Percentiles rank a stretch among this genome's conserved stretches.
phyloP scores from a whole-genome alignment of 1,140 invertebrate species.

The Rhopalosiphum padi region DNA sequence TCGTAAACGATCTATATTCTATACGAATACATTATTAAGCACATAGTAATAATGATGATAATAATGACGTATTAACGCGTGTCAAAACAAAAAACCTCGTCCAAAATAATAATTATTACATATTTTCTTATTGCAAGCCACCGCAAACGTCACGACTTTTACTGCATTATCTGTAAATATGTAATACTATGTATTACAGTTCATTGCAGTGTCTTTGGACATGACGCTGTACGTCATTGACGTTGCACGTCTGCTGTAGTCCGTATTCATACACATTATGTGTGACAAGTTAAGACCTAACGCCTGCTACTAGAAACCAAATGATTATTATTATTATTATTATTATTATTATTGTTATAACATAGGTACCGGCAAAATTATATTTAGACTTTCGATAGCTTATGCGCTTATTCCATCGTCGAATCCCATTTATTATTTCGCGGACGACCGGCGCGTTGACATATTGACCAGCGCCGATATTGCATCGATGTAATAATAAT shows the following conservation, averaged over 20 bases:
- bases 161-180: too few species aligned
- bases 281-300: too few species aligned
- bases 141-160: background rate
- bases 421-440: background rate
- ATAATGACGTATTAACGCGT: too few species aligned
- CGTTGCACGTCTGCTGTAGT: background rate
- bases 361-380: background rate
- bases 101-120: too few species aligned
- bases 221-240: too few species aligned
- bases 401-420: background rate
- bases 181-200: too few species aligned
- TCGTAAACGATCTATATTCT: too few species aligned
- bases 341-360: background rate
- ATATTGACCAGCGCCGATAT: background rate
- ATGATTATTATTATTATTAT: background rate
- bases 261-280: background rate
- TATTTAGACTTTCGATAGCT: background rate
- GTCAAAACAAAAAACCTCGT: too few species aligned
- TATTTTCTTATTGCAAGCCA: background rate
- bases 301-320: too few species aligned
- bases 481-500: background rate
- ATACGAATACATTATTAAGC: too few species aligned
- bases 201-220: too few species aligned
- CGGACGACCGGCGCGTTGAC: background rate
- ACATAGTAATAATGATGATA: too few species aligned